Base-by-base conservation (phyloP, 2,797 vertebrate species). In the Poliocrania exsul region DNA sequence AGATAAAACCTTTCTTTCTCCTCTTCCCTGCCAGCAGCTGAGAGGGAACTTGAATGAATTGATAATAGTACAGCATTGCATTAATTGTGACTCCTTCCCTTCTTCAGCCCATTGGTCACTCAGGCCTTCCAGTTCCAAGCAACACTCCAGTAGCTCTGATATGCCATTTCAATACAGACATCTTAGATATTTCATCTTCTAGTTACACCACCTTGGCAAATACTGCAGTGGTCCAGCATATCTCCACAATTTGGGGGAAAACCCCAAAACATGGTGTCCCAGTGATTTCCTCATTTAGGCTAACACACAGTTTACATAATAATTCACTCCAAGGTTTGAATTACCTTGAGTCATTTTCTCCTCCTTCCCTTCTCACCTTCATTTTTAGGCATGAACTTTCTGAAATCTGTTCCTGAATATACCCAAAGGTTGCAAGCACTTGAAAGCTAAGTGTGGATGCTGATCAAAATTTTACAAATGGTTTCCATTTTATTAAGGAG, bases 401-500 rank as follows among this genome's bases (percentile, higher is more conserved):
- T 90, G 61, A 95, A 93, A 73, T 87, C 53, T 69, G 29, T 80
- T 94, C 53, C 81, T 92, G 88, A 93, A 87, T 91, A 78, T 81
- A 85, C 86, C 58, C 47, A 86, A 92, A 95, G 86, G 72, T 94
- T 97, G 79, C 37, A 77, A 74, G 69, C 65, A 78, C 86, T 95
- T 95, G 88, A 96, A 93, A 91, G 69, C 90, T 89, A 85, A 80
- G 84, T 87, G 86, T 92, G 90, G 83, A 61, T 89, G 91, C 92
- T 91, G 93, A 93, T 95, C 95, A 96, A 89, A 93, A 94, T 94
- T 97, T 96, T 97, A 92, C 88, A 94, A 97, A 94, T 95, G 88
- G 93, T 81, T 96, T 93, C 93, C 84, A 94, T 94, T 96, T 97
- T 94, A 95, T 96, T 96, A 97, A 95, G 88, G 90, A 97, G 87